Evolutionary conservation across 2,888 invertebrate genomes (phyloP).

Genomic region (Chaitophorus viminalis): DNA sequence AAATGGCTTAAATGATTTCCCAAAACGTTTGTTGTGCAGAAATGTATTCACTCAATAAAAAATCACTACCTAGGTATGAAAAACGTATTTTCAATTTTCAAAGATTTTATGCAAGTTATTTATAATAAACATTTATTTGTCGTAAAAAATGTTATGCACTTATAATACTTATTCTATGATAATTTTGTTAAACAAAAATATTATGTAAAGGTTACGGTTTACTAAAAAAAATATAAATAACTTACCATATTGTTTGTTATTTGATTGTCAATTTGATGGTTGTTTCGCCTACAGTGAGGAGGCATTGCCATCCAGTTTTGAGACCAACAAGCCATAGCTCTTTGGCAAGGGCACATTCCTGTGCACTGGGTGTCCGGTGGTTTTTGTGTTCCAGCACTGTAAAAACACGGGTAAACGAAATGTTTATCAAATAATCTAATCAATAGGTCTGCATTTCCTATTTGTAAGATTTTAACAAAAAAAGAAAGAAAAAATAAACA

Average conservation of each 20-base stretch:
- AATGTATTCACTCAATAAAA: too few relatives aligned
- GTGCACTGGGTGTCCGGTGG: slow-evolving; percentile 10
- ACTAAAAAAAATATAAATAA: neutral
- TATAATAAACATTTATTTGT: too few relatives aligned
- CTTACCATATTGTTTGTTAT: slow-evolving; percentile 28
- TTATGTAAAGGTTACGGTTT: too few relatives aligned
- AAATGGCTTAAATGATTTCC: neutral
- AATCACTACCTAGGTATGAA: too few relatives aligned
- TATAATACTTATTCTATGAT: too few relatives aligned
- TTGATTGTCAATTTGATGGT: slow-evolving; percentile 18
- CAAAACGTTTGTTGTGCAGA: too few relatives aligned
- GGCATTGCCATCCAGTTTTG: slow-evolving; percentile 35
- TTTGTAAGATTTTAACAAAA: neutral
- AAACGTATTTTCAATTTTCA: too few relatives aligned
- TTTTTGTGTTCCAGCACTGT: slow-evolving; percentile 10
- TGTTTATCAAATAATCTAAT: neutral
- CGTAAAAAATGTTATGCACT: too few relatives aligned
- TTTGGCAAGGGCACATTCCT: slow-evolving; percentile 43
- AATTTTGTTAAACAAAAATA: too few relatives aligned
- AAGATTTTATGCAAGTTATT: too few relatives aligned
- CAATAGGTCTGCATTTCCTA: neutral
- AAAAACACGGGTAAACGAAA: neutral
- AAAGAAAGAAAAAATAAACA: neutral
- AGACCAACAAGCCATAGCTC: slow-evolving; percentile 48
- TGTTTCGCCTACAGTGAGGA: neutral